A percentile compares a stretch with the other conserved stretches of the same genome.
These are phyloP conservation scores for Heteromyza rotundicornis DNA, from an alignment of 2,888 invertebrate genomes.

Conservation along the genomic window DNA sequence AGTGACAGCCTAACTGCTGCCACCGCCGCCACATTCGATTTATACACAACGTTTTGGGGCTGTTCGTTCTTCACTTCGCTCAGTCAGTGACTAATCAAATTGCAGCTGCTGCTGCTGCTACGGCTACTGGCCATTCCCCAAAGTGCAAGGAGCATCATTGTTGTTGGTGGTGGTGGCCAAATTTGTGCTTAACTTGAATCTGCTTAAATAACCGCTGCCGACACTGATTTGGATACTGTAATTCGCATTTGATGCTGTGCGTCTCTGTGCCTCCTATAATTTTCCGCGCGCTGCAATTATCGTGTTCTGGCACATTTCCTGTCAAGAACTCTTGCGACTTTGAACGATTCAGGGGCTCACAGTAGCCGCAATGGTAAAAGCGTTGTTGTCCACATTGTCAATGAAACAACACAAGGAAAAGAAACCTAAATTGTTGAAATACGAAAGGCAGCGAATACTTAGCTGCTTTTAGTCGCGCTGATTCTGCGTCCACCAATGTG, in stretches of 20 bases:
- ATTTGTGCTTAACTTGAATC: slow-evolving; percentile 21
- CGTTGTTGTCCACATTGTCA: not conserved
- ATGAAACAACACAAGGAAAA: too few relatives aligned
- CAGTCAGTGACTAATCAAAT: slow-evolving; percentile 28
- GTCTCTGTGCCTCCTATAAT: slow-evolving; percentile 9
- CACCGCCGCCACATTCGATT: not conserved
- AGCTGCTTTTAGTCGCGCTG: slow-evolving; percentile 44
- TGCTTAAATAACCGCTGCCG: slow-evolving; percentile 26
- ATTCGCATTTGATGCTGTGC: slow-evolving; percentile 32
- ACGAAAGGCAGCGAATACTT: too few relatives aligned
- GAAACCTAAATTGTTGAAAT: too few relatives aligned
- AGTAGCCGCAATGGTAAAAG: not conserved
- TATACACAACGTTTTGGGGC: not conserved
- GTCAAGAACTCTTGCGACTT: slow-evolving; percentile 49
- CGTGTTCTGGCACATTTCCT: slow-evolving; percentile 43
- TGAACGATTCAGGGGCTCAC: not conserved
- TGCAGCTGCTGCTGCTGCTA: slow-evolving; percentile 46
- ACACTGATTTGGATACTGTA: slow-evolving; percentile 55
- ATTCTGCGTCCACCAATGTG: too few relatives aligned
- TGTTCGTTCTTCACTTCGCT: not conserved
- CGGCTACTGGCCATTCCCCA: too few relatives aligned
- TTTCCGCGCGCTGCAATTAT: slow-evolving; percentile 16
- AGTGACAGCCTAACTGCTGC: slow-evolving; percentile 8
- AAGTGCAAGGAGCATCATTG: slow-evolving; percentile 17
- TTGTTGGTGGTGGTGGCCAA: slow-evolving; percentile 14